These are phyloP conservation scores for Amphibalanus amphitrite DNA, from an alignment of 1,140 invertebrate genomes.

Conservation along the genomic window DNA sequence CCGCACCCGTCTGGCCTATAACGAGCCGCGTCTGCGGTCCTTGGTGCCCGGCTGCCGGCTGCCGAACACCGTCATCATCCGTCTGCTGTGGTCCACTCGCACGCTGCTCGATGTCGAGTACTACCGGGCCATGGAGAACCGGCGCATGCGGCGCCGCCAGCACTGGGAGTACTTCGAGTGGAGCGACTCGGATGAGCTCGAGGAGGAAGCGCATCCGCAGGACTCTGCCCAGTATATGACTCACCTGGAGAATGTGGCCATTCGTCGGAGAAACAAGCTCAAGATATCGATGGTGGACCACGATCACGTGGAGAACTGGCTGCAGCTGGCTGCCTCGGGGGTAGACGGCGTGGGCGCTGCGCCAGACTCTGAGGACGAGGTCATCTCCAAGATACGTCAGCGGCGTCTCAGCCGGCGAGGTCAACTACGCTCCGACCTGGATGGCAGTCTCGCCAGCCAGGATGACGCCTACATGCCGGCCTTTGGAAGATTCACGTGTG, in stretches of 20 bases:
- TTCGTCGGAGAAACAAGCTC: background rate
- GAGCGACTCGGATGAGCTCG: background rate
- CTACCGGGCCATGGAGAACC: background rate
- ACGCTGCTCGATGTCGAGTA: background rate
- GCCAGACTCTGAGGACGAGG: background rate
- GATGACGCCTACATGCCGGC: too few species aligned
- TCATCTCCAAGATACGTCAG: background rate
- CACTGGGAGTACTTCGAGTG: background rate
- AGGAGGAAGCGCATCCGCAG: background rate
- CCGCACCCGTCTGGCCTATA: background rate
- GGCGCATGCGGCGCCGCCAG: background rate
- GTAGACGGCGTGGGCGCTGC: too few species aligned
- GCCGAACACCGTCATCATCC: background rate
- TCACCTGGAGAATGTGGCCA: background rate
- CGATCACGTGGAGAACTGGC: background rate
- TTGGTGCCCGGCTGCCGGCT: background rate
- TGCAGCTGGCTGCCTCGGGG: too few species aligned
- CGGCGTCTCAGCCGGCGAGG: too few species aligned
- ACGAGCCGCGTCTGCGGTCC: background rate
- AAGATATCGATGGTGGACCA: background rate
- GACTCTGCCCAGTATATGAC: background rate
- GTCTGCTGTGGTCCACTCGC: background rate
- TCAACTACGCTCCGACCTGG: background rate
- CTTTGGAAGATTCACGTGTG: background rate
- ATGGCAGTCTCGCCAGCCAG: background rate